Conservation (phyloP, 1,140 invertebrate genomes). For the Solenopsis invicta region DNA sequence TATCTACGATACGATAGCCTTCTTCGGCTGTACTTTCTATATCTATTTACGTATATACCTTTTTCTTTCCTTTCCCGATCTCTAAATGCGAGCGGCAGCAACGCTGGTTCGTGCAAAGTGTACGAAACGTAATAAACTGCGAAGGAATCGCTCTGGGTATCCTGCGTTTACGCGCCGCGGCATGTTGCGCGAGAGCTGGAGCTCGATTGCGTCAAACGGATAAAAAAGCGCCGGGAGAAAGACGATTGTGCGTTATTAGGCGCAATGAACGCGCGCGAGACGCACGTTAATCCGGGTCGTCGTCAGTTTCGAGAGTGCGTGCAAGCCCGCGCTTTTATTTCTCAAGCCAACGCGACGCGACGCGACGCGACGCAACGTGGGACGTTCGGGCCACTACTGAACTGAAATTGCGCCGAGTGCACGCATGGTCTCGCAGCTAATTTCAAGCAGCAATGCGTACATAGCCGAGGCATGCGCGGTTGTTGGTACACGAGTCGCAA, state of each 20-base stretch:
- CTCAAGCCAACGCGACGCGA: neutral
- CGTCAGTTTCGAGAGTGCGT: constrained; percentile 3
- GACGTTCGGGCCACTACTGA: neutral
- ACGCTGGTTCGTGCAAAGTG: neutral
- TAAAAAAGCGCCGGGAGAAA: neutral
- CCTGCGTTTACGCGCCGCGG: neutral
- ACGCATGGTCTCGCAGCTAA: neutral
- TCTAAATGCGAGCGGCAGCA: neutral
- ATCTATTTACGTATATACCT: constrained; percentile 8
- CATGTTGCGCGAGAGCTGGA: neutral
- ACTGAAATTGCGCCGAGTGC: neutral
- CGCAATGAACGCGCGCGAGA: constrained; percentile 28
- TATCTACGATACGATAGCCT: neutral
- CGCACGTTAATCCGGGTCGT: constrained; percentile 44
- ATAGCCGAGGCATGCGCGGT: neutral
- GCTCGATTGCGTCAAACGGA: constrained; percentile 13
- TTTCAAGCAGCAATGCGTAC: neutral
- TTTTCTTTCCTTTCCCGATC: neutral
- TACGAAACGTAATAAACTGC: constrained; percentile 3
- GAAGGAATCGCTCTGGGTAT: neutral
- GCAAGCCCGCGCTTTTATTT: constrained; percentile 19
- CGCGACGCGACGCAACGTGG: too few relatives aligned
- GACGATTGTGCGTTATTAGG: constrained; percentile 23
- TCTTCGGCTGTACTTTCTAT: constrained; percentile 10
- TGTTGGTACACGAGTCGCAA: neutral